Evolutionary conservation across 2,888 invertebrate species (phyloP), one percentile per base, ranked within the genome.

Genomic region (Archips xylosteana): DNA sequence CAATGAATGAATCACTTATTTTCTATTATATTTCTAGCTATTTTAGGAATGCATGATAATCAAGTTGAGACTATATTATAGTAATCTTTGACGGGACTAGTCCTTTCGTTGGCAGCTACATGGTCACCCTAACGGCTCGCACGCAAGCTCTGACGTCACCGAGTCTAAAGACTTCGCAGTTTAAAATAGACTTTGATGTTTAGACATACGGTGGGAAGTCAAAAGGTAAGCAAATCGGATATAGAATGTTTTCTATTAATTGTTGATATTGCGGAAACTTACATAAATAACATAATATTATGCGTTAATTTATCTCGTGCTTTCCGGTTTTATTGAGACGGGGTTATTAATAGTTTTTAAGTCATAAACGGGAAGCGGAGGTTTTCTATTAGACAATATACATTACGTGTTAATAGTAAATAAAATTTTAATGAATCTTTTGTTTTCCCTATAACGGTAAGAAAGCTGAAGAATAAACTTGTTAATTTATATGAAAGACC

Each of bases 111-210:
- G 59, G 66, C 71, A 59, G 76, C 77, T 59, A 74, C 78, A 81
- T 87, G 86, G 87, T 85, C 80, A 86, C 87, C 78, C 75, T 82
- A 82, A 75, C 63, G 80, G 79, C 78, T 79, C 75, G 81, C 78
- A 76, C 78, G 74, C 76, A 75, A 12, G 61, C 63, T 39, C 49
- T 75, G 68, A 73, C 51, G 70, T 64, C 34, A 34, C 39, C 45
- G 62, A 47, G 64, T 42, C 54, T 76, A 74, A 65, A 76, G 71
- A 67, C 49, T 2, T 12, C 70, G 77, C 71, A 76, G 76, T 76
- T 75, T 78, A 74, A 78, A 81, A 74, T 76, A 68, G 34, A 36
- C 9, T 77, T 75, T 75, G 73, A 69, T 10, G 63, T 39, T 10
- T 49, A 51, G 59, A 60, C 49, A 15, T 9, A 54, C 0, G 54